phyloP scores from a whole-genome alignment of 2,888 invertebrate species.

The Aromia moschata region DNA sequence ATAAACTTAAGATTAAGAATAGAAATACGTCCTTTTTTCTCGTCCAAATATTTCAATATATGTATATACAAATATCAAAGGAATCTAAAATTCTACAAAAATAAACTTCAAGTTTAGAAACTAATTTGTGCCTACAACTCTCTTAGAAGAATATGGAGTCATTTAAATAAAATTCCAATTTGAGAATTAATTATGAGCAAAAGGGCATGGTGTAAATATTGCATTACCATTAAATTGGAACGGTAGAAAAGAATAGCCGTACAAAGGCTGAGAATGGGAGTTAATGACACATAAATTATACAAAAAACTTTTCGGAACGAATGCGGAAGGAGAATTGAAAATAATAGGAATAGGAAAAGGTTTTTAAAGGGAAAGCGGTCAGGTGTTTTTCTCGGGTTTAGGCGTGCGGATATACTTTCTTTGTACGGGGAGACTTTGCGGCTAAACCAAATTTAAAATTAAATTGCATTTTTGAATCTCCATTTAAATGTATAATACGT shows the following conservation, averaged over 20 bases:
- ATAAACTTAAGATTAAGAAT: too few relatives aligned
- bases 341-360: slow-evolving; percentile 51
- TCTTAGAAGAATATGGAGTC: not conserved
- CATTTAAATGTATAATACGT: slow-evolving; percentile 25
- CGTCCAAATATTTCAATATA: too few relatives aligned
- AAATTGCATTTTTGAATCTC: slow-evolving; percentile 25
- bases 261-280: slow-evolving; percentile 40
- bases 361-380: slow-evolving; percentile 34
- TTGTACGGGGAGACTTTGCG: slow-evolving; percentile 13
- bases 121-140: too few relatives aligned
- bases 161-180: slow-evolving; percentile 24
- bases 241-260: slow-evolving; percentile 30
- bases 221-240: slow-evolving; percentile 35
- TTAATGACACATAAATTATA: slow-evolving; percentile 58
- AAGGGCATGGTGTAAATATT: slow-evolving; percentile 31
- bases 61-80: too few relatives aligned
- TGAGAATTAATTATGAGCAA: slow-evolving; percentile 35
- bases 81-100: too few relatives aligned
- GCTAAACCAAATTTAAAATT: slow-evolving; percentile 20
- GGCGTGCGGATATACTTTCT: slow-evolving; percentile 6
- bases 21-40: too few relatives aligned
- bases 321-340: slow-evolving; percentile 50
- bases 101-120: too few relatives aligned
- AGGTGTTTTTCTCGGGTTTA: slow-evolving; percentile 30
- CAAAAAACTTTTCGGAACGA: slow-evolving; percentile 52